Conservation (phyloP, 1,140 invertebrate species). For the Drosophila nikananu region DNA sequence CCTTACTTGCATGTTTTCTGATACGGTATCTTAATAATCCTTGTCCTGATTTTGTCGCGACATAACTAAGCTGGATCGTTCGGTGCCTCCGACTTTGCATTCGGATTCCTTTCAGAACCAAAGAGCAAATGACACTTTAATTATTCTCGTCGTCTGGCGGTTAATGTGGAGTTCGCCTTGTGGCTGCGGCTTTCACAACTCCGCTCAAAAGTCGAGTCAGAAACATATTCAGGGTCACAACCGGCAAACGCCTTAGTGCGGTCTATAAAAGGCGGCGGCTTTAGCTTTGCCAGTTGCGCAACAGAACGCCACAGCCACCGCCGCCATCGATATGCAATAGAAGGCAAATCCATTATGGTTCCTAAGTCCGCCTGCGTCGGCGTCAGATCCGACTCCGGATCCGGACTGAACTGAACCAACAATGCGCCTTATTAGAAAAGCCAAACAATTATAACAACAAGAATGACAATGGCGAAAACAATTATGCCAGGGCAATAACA, state of each 20-base stretch:
- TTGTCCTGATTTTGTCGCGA: constrained; percentile 23
- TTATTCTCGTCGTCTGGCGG: constrained; percentile 11
- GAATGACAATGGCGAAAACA: constrained; percentile 24
- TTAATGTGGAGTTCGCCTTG: constrained; percentile 27
- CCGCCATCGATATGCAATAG: constrained; percentile 47
- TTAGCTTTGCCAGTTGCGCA: constrained; percentile 43
- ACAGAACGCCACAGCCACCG: constrained; percentile 49
- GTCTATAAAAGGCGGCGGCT: constrained; percentile 59
- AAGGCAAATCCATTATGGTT: constrained; percentile 51
- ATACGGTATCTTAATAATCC: constrained; percentile 38
- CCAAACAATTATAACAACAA: constrained; percentile 31
- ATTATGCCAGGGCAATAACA: constrained; percentile 32
- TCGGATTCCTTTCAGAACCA: background rate
- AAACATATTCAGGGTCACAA: constrained; percentile 62
- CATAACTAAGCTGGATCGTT: constrained; percentile 11
- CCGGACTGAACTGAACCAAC: constrained; percentile 27
- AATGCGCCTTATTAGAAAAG: constrained; percentile 31
- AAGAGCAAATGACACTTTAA: constrained; percentile 46
- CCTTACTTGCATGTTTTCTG: constrained; percentile 28
- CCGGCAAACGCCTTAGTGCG: constrained; percentile 9
- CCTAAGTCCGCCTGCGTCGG: constrained; percentile 33
- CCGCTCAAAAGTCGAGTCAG: constrained; percentile 26
- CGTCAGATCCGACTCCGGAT: constrained; percentile 25
- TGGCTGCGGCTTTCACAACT: constrained; percentile 24
- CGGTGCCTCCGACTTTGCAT: background rate